phyloP scores from a whole-genome alignment of 1,140 invertebrate genomes.

The Augochlora pura region DNA sequence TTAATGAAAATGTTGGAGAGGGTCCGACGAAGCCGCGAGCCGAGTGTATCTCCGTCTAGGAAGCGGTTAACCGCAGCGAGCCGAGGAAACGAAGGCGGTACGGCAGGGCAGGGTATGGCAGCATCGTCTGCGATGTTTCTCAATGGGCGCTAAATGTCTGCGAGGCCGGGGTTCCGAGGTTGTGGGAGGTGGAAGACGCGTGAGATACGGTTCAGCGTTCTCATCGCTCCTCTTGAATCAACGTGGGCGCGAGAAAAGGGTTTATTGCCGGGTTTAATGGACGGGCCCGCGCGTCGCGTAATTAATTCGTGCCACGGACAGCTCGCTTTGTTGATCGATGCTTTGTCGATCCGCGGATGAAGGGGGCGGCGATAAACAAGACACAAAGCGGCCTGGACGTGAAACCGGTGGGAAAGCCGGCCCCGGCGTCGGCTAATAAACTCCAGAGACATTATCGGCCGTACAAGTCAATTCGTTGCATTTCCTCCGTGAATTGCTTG shows the following conservation, averaged over 20 bases:
- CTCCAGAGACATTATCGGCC: not conserved
- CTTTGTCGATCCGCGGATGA: not conserved
- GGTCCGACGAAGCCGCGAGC: not conserved
- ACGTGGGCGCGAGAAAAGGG: conserved; percentile 52
- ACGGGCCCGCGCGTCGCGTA: conserved; percentile 35
- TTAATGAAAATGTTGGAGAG: not conserved
- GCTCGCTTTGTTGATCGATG: not conserved
- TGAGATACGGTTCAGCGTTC: conserved; percentile 58
- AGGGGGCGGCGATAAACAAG: not conserved
- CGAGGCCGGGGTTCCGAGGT: conserved; percentile 11
- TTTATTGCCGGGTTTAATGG: conserved; percentile 50
- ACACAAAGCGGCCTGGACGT: not conserved
- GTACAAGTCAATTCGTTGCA: too few relatives aligned
- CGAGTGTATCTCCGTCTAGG: not conserved
- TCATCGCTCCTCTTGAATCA: conserved; percentile 45
- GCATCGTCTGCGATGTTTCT: conserved; percentile 59
- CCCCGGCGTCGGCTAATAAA: not conserved
- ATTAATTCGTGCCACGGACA: conserved; percentile 44
- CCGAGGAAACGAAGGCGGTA: conserved; percentile 33
- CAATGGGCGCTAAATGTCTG: conserved; percentile 62
- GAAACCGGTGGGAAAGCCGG: not conserved
- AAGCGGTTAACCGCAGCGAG: conserved; percentile 41
- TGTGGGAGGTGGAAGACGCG: conserved; percentile 53
- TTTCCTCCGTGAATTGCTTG: too few relatives aligned
- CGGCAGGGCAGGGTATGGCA: conserved; percentile 28